phyloP scores from a whole-genome alignment of 2,888 invertebrate species.

The Oligia fasciuncula region DNA sequence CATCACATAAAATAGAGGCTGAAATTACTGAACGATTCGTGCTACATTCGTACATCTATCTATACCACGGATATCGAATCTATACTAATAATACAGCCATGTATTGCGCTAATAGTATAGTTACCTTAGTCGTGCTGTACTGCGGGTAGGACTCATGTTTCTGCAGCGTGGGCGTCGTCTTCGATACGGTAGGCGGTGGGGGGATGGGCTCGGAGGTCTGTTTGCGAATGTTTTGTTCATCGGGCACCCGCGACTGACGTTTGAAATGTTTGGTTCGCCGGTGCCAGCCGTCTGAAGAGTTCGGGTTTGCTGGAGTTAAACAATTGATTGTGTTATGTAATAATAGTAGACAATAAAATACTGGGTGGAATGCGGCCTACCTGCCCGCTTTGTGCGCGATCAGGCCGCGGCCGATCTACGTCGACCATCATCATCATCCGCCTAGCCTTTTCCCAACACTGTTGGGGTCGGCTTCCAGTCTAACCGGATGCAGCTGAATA shows the following conservation, averaged over 20 bases:
- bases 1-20: background rate
- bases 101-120: slow-evolving; percentile 17
- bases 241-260: slow-evolving; percentile 80
- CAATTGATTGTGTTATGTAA: background rate
- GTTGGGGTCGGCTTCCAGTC: too few species aligned
- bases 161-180: slow-evolving; percentile 69
- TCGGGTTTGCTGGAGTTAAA: slow-evolving; percentile 33
- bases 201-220: slow-evolving; percentile 80
- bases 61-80: background rate
- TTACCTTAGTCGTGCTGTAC: slow-evolving; percentile 76
- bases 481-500: too few species aligned
- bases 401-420: background rate
- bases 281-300: slow-evolving; percentile 53
- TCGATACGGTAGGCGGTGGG: slow-evolving; percentile 56
- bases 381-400: too few species aligned
- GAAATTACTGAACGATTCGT: background rate
- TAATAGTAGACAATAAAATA: background rate
- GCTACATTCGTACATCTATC: background rate
- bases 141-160: slow-evolving; percentile 86
- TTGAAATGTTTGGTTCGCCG: slow-evolving; percentile 80
- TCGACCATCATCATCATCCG: background rate
- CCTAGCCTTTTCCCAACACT: too few species aligned
- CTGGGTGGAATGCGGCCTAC: too few species aligned
- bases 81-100: background rate
- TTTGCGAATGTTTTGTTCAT: slow-evolving; percentile 77